Percentiles rank a stretch among this genome's conserved stretches.
Evolutionary conservation across 1,140 invertebrate genomes (phyloP).

Genomic region (Papilio dardanus): DNA sequence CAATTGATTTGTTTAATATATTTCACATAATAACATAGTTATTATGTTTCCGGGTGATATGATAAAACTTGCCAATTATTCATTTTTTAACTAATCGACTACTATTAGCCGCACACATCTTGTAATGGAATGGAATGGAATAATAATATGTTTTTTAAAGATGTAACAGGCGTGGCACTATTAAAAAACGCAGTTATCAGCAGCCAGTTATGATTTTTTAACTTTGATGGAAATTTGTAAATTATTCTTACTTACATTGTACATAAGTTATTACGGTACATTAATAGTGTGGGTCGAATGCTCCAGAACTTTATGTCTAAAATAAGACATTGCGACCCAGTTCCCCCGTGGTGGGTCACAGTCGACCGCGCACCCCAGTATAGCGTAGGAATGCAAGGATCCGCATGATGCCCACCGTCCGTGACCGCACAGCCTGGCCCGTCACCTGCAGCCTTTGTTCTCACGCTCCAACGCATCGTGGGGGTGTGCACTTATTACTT

Average conservation of each 20-base stretch:
- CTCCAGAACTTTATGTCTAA: slow-evolving; percentile 13
- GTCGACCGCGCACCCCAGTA: slow-evolving; percentile 63
- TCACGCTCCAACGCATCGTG: slow-evolving; percentile 56
- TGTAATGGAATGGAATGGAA: too few species aligned
- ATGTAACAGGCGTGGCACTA: too few species aligned
- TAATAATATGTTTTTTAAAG: too few species aligned
- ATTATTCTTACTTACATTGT: too few species aligned
- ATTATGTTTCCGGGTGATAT: neutral
- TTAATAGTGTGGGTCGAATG: neutral
- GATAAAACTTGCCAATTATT: neutral
- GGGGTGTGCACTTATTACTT: slow-evolving; percentile 8
- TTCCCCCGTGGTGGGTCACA: slow-evolving; percentile 57
- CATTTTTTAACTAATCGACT: neutral
- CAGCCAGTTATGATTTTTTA: too few species aligned
- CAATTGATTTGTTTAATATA: neutral
- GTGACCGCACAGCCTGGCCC: slow-evolving; percentile 70
- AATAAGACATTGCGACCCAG: slow-evolving; percentile 35
- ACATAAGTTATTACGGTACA: too few species aligned
- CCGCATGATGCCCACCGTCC: slow-evolving; percentile 52
- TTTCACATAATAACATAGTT: neutral
- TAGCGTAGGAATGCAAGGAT: slow-evolving; percentile 47
- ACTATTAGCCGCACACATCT: neutral
- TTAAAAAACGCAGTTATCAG: too few species aligned
- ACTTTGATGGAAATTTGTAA: too few species aligned
- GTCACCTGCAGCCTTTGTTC: slow-evolving; percentile 74